A percentile compares a stretch with the other conserved stretches of the same genome.
Conservation (phyloP, 2,888 invertebrate species). For the Busseola fusca region DNA sequence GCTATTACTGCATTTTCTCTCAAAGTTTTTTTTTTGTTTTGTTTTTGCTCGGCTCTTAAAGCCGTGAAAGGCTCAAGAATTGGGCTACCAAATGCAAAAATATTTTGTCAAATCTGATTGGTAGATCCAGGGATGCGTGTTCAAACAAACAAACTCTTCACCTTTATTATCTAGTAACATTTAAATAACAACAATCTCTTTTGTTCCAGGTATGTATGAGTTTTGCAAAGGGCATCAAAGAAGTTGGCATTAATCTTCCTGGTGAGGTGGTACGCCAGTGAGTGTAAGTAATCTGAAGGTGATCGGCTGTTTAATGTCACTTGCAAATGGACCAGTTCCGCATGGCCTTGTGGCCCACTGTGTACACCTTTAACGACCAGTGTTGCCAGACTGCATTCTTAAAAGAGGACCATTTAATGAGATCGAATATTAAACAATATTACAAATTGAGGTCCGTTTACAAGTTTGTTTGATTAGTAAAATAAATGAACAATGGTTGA, state of each 20-base stretch:
- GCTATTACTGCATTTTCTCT: no score
- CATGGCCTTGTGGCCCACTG: constrained; percentile 71
- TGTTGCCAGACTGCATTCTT: constrained; percentile 26
- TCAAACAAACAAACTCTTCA: neutral
- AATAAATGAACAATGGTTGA: neutral
- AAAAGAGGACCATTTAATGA: neutral
- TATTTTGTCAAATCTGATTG: neutral
- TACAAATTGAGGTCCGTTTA: neutral
- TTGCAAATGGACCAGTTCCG: constrained; percentile 73
- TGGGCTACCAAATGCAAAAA: neutral
- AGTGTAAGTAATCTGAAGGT: constrained; percentile 71
- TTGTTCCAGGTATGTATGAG: constrained; percentile 60
- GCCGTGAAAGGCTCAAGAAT: neutral
- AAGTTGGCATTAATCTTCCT: constrained; percentile 57
- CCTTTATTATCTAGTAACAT: neutral
- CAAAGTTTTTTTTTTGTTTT: no score
- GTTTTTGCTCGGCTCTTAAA: no score
- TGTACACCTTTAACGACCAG: constrained; percentile 24
- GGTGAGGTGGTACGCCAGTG: constrained; percentile 48
- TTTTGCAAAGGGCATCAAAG: constrained; percentile 56
- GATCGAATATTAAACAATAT: constrained; percentile 12
- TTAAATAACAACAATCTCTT: constrained; percentile 36
- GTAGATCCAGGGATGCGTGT: neutral
- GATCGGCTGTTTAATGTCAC: constrained; percentile 73
- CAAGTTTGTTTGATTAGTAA: neutral